A percentile compares a stretch with the other conserved stretches of the same genome.
Evolutionary conservation across 2,888 invertebrate species (phyloP).

Genomic region (Hypena proboscidalis): DNA sequence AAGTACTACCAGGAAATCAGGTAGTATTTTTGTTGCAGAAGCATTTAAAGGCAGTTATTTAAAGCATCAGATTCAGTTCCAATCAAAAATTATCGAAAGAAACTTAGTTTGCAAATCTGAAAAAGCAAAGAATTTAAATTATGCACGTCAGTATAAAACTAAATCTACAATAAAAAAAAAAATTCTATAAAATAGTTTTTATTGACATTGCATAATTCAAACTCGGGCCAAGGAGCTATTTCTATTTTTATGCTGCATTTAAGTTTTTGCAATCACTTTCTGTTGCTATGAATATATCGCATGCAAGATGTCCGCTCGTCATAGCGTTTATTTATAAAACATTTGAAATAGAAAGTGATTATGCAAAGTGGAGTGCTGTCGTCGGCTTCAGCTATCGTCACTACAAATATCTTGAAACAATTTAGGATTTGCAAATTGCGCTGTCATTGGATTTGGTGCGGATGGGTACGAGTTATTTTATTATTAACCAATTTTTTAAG

Average conservation of each 20-base stretch:
- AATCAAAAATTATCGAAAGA: too few species aligned
- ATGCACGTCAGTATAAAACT: too few species aligned
- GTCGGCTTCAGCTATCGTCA: slow-evolving; percentile 5
- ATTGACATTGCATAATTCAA: background rate
- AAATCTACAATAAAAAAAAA: too few species aligned
- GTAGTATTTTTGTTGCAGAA: too few species aligned
- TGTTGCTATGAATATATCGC: slow-evolving; percentile 8
- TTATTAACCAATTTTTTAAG: too few species aligned
- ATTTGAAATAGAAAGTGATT: slow-evolving; percentile 11
- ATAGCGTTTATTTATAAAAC: slow-evolving; percentile 4
- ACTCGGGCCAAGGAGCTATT: background rate
- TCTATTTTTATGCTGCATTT: slow-evolving; percentile 3
- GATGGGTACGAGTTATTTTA: slow-evolving; percentile 3
- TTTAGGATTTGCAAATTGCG: background rate
- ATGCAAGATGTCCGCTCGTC: slow-evolving; percentile 1
- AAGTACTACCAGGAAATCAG: too few species aligned
- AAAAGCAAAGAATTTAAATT: too few species aligned
- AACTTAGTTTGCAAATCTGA: too few species aligned
- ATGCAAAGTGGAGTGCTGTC: slow-evolving; percentile 1
- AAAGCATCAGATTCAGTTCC: slow-evolving; percentile 2
- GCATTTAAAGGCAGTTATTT: slow-evolving; percentile 1
- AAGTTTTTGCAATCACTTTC: slow-evolving; percentile 8
- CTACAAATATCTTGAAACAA: slow-evolving; percentile 26
- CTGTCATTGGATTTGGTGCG: background rate
- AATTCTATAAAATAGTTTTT: too few species aligned